Conservation (phyloP, 2,113 vertebrate species). For the Podiceps cristatus region DNA sequence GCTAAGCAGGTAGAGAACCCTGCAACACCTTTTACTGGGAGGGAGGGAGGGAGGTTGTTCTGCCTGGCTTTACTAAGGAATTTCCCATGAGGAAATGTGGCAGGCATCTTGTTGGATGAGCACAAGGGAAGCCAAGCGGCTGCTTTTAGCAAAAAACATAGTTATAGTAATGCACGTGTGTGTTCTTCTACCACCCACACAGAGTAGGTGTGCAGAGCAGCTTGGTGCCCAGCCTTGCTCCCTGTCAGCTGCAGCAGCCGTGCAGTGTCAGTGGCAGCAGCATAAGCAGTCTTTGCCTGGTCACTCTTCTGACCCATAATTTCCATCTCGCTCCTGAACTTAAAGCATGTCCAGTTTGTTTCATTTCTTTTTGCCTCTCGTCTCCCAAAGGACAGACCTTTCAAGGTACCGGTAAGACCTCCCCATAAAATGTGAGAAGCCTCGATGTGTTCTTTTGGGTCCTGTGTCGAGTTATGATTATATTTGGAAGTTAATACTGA, state of each 20-base stretch:
- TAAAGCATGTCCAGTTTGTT: background rate
- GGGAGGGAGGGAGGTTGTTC: background rate
- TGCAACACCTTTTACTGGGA: background rate
- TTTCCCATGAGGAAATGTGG: background rate
- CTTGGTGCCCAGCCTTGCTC: background rate
- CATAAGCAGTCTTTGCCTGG: background rate
- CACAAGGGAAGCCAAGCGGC: background rate
- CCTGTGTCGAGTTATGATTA: background rate
- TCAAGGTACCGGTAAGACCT: background rate
- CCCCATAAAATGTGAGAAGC: background rate
- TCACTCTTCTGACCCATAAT: background rate
- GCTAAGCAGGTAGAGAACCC: background rate
- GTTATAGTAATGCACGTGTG: background rate
- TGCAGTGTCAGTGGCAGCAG: background rate
- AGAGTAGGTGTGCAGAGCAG: background rate
- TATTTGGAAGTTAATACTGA: background rate
- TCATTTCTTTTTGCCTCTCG: background rate
- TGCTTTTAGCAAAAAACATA: background rate
- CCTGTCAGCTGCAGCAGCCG: background rate
- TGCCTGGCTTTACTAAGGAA: background rate
- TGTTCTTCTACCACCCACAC: background rate
- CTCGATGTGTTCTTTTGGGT: background rate
- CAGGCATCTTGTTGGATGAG: rapidly evolving
- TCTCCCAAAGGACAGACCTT: background rate
- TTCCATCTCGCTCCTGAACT: background rate